phyloP scores from a whole-genome alignment of 2,797 vertebrate species.

The Bradypus variegatus region DNA sequence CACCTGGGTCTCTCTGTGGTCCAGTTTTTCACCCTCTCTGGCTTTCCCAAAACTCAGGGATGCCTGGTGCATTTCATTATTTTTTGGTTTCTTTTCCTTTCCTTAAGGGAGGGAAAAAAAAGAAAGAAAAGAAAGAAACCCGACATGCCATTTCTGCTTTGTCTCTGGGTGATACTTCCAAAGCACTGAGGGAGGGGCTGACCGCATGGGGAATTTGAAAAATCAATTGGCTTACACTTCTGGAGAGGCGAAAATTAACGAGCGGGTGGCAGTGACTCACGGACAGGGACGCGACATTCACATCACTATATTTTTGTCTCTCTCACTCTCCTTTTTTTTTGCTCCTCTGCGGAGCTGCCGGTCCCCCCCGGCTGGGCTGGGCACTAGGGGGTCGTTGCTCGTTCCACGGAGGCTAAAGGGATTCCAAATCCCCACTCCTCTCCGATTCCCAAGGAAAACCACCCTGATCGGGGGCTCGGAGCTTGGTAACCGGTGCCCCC shows the following conservation, averaged over 20 bases:
- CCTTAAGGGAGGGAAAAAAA: neutral
- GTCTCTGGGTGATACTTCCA: conserved; percentile 38
- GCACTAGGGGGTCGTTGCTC: neutral
- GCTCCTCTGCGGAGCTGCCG: neutral
- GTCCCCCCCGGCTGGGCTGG: neutral
- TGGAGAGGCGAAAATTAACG: conserved; percentile 35
- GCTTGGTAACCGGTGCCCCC: neutral
- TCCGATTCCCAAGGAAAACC: neutral
- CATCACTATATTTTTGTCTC: neutral
- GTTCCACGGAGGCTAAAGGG: neutral
- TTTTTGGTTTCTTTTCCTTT: neutral
- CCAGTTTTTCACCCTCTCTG: neutral
- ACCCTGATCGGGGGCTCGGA: neutral
- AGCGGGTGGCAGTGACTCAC: conserved; percentile 30
- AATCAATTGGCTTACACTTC: conserved; percentile 39
- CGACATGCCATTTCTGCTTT: neutral
- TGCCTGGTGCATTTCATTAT: neutral
- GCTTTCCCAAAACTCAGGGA: neutral
- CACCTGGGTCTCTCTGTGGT: neutral
- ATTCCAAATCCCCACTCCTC: neutral
- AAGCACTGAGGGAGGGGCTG: neutral
- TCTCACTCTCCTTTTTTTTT: neutral
- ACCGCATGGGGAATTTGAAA: conserved; percentile 25
- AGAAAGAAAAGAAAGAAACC: neutral
- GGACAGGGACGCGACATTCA: neutral